phyloP scores from a whole-genome alignment of 2,888 invertebrate genomes.

The Drosophila imparisetae region DNA sequence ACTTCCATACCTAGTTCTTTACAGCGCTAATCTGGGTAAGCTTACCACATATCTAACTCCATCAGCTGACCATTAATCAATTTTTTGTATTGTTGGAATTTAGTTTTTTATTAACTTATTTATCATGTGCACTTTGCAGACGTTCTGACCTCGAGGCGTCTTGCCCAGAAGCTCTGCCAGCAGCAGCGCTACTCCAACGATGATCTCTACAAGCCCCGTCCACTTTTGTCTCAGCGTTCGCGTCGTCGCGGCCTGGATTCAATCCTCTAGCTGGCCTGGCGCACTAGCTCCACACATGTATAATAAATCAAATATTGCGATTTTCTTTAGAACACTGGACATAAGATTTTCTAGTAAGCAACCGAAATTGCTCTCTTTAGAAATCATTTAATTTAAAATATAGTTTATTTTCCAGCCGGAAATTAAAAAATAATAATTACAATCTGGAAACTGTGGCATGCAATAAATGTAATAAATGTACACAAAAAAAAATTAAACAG shows the following conservation, averaged over 20 bases:
- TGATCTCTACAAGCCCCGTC: conserved; percentile 90
- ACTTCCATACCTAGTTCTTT: conserved; percentile 19
- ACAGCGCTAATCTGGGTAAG: conserved; percentile 35
- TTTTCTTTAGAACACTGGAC: neutral
- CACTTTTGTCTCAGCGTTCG: conserved; percentile 86
- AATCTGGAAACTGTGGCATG: neutral
- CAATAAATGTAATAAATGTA: conserved; percentile 6
- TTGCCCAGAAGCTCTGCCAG: conserved; percentile 69
- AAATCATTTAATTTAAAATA: conserved; percentile 1
- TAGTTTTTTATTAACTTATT: neutral
- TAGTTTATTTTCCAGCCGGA: conserved; percentile 1
- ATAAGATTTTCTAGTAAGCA: neutral
- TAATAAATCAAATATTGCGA: conserved; percentile 16
- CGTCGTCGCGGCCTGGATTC: conserved; percentile 84
- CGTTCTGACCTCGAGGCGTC: conserved; percentile 49
- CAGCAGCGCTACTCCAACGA: conserved; percentile 88
- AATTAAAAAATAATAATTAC: neutral
- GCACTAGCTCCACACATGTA: neutral
- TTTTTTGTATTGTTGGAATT: neutral
- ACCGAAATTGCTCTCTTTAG: neutral
- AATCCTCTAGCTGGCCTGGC: conserved; percentile 53
- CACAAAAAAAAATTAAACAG: conserved; percentile 18
- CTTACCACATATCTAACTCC: neutral
- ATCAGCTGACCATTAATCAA: neutral
- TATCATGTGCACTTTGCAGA: conserved; percentile 34